Base-by-base conservation (phyloP, 2,888 invertebrate species). In the Cosmopolites sordidus region DNA sequence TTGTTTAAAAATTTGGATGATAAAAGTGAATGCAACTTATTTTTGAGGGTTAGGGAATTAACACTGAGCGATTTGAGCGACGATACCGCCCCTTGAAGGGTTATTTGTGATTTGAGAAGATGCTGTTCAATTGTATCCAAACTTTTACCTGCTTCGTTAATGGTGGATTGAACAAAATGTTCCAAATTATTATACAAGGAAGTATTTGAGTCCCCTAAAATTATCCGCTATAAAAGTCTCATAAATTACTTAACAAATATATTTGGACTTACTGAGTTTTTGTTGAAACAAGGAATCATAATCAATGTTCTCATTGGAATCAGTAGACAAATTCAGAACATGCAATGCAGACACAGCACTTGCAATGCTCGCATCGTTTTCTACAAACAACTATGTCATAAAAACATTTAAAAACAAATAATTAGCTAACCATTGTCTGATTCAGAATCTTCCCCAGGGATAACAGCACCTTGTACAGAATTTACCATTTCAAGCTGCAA, bases 391-490 rank as follows among this genome's bases (percentile, higher is more conserved):
- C 8, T 22, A 8, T 22, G n/a, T 22, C 8, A 22, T 22, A 22
- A 22, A 8, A 22, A 22, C n/a, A 22, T 22, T 22, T 22, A 3
- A 22, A 22, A 22, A 22, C 37, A 37, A n/a, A 6, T n/a, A 8
- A 37, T 4, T 37, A 4, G 37, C 54, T 60, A 63, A 68, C 70
- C 73, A 54, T 66, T 65, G 51, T 73, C 73, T 8, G 73, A 73
- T 64, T 74, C 73, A 1, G 72, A 72, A 60, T 73, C 73, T 64
- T 73, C 73, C 30, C 73, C 73, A 18, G 66, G 65, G 46, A 74
- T 65, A 9, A 70, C 65, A 45, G 66, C 70, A 14, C 72, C 73
- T 60, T 72, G 69, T 47, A 72, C 61, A 16, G 62, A 59, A 39
- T 61, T 47, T 30, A 62, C 56, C 50, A 61, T 54, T 15, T 55